Evolutionary conservation across 2,888 invertebrate species (phyloP), one percentile per base, ranked within the genome.

Genomic region (Phaonia tiefii): DNA sequence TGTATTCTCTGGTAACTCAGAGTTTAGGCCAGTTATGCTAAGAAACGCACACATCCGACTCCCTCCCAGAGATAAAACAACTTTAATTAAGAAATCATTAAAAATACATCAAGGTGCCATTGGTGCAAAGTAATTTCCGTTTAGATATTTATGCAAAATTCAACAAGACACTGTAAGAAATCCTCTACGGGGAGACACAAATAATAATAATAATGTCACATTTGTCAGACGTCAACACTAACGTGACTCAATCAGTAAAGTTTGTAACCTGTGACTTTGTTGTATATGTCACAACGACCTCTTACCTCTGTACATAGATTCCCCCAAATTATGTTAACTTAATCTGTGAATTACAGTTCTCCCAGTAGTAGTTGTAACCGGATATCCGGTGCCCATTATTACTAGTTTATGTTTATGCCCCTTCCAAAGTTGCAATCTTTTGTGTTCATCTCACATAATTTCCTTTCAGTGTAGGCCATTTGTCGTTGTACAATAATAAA

Each of bases 21-120:
- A 20, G 20, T 51, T 51, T 51, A 11, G 20, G 17, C 20, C 8
- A 31, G 31, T 31, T 31, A 31, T 31, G 31, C 31, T n/a, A 46
- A 46, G 46, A 46, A 11, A 46, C 17, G 4, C 17, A n/a, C 5
- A 4, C 2, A 1, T 46, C n/a, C 46, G 17, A 15, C n/a, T n/a
- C 15, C 25, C 11, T 25, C 22, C 22, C 8, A 42, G 20, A 37
- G 63, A 63, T 63, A 63, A 42, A 63, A 63, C 22, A 42, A 75
- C 49, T 75, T 75, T 75, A 75, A 69, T 75, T 49, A 75, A 75
- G 60, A 13, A 69, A 75, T 75, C 60, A 75, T 75, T 75, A 69
- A 75, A 75, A 75, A 75, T 60, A 60, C 75, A 60, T 75, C 65
- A 54, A 73, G 65, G 65, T 42, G 66, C 63, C 63, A 60, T 49